Evolutionary conservation across 1,140 invertebrate genomes (phyloP).

Genomic region (Cotesia vestalis): DNA sequence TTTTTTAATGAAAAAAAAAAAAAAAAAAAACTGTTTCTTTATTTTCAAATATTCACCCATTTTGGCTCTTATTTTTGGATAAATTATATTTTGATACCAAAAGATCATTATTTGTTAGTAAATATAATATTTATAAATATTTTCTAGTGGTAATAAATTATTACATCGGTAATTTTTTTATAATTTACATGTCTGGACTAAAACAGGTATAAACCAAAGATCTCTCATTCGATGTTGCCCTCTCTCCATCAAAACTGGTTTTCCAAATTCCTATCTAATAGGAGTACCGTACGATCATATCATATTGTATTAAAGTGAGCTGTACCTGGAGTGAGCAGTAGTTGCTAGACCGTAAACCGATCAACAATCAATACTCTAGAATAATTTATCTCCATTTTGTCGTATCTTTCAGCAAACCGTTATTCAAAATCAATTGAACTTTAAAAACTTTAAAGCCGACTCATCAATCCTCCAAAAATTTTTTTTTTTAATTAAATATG

Average conservation of each 20-base stretch:
- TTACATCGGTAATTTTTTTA: background rate
- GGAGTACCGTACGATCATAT: background rate
- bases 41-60: no score
- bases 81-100: no score
- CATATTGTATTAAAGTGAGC: constrained; percentile 20
- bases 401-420: no score
- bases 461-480: background rate
- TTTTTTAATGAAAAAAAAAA: no score
- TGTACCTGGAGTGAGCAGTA: constrained; percentile 20
- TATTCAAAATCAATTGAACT: no score
- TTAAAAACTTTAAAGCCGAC: no score
- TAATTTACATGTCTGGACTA: background rate
- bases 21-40: no score
- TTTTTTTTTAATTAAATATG: background rate
- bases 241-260: constrained; percentile 29
- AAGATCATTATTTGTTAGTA: no score
- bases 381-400: background rate
- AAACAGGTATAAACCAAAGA: background rate
- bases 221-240: constrained; percentile 7
- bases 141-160: background rate
- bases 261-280: constrained; percentile 9
- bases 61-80: no score
- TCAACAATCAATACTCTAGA: no score
- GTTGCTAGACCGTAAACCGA: constrained; percentile 18
- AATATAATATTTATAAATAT: no score